These are phyloP conservation scores for Erythrocercus mccallii DNA, from an alignment of 2,113 vertebrate species.

Conservation along the genomic window DNA sequence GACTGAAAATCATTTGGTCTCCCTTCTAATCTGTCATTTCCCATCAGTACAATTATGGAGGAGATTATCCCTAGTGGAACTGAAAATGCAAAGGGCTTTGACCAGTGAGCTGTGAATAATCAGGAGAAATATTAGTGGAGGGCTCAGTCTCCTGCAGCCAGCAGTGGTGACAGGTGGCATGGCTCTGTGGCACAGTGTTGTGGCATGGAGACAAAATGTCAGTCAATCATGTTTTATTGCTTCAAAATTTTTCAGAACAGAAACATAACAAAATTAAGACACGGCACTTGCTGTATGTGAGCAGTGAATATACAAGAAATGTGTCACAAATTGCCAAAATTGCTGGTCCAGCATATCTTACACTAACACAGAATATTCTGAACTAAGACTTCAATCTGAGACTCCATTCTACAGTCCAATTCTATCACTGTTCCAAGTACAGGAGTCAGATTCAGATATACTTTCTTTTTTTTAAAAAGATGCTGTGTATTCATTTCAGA, in stretches of 20 bases:
- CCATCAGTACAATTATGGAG: neutral
- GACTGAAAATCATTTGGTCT: neutral
- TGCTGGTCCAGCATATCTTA: neutral
- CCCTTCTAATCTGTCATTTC: neutral
- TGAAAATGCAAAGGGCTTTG: neutral
- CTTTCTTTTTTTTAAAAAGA: neutral
- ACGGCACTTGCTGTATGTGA: neutral
- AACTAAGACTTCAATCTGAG: neutral
- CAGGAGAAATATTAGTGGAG: neutral
- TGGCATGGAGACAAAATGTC: neutral
- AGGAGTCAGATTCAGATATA: neutral
- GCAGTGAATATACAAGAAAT: neutral
- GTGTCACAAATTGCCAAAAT: neutral
- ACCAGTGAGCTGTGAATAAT: neutral
- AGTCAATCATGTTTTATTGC: neutral
- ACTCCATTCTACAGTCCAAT: neutral
- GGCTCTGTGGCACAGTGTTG: neutral
- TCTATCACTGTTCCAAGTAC: neutral
- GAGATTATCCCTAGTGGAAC: neutral
- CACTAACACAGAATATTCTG: neutral
- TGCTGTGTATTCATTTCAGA: neutral
- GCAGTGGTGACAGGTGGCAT: neutral
- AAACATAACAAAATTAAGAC: neutral
- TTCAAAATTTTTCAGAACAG: neutral
- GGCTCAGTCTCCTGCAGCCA: neutral